phyloP scores from a whole-genome alignment of 2,113 vertebrate genomes.

The Psammodynastes pulverulentus region DNA sequence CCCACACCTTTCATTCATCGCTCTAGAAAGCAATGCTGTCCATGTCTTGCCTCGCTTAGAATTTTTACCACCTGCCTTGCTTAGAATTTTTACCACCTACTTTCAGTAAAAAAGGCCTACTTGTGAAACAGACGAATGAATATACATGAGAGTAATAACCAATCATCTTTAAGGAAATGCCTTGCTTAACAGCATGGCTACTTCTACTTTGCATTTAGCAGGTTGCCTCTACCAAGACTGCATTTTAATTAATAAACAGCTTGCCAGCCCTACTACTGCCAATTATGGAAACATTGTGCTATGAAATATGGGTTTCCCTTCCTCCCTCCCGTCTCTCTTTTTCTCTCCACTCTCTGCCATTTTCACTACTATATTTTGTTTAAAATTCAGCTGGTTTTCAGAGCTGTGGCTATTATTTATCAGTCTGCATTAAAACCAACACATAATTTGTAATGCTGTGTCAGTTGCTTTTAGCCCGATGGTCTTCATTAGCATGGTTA shows the following conservation, averaged over 20 bases:
- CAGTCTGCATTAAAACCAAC: rapidly evolving
- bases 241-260: conserved; percentile 42
- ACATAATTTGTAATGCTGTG: neutral
- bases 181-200: neutral
- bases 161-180: conserved; percentile 2
- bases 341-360: neutral
- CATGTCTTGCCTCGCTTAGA: neutral
- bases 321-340: neutral
- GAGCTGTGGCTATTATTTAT: neutral
- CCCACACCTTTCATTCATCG: neutral
- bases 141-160: conserved; percentile 4
- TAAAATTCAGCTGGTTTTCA: rapidly evolving
- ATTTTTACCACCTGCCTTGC: neutral
- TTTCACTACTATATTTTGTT: neutral
- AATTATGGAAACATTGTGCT: conserved; percentile 2
- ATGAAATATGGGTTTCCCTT: neutral
- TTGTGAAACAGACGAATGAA: neutral
- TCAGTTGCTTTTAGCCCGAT: neutral
- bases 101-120: neutral
- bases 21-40: neutral
- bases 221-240: neutral
- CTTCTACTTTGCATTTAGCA: neutral
- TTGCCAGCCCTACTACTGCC: conserved; percentile 9
- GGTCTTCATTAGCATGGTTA: rapidly evolving
- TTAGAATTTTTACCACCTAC: neutral